Base-by-base conservation (phyloP, 2,797 vertebrate genomes). In the Sebastes elongatus region DNA sequence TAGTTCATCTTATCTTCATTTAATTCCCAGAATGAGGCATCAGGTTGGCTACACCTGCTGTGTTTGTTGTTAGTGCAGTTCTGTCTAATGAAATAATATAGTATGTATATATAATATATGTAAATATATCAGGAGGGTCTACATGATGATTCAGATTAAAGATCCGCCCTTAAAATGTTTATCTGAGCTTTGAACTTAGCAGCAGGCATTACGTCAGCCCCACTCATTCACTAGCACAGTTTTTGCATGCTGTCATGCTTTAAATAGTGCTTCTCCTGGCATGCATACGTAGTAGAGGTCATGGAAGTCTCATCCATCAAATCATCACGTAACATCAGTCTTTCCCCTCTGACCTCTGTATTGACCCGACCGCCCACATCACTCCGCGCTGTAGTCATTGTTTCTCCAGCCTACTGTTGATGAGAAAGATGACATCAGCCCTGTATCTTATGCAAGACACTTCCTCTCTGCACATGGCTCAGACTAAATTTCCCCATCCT, bases 391-490 rank as follows among this genome's bases (percentile, higher is more conserved):
- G 35, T 1, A 63, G 68, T 63, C 66, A n/a, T 63, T 67, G 52
- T 80, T 87, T 61, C 78, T 84, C 35, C 75, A 68, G 75, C 61
- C 53, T 46, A 2, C 79, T 60, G 77, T 82, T 80, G 71, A 4
- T 53, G 69, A 78, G 78, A 77, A 74, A 78, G 76, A 85, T 92
- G 86, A 93, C 90, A 90, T 93, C 89, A 93, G 71, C 78, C 32
- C 33, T 59, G 61, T 64, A 82, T 83, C 83, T 88, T 59, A 70
- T 86, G 53, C 80, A 78, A 71, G 78, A 82, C 71, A 61, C 71
- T 78, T 88, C 80, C 82, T 77, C 46, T 20, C 46, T 20, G 42
- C 9, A 38, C 69, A 73, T 33, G 16, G 65, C 25, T 8, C 60
- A 90, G 81, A 90, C 87, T 74, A 87, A 79, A 92, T 90, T 84